Evolutionary conservation across 2,888 invertebrate species (phyloP), one percentile per base, ranked within the genome.

Genomic region (Luperina testacea): DNA sequence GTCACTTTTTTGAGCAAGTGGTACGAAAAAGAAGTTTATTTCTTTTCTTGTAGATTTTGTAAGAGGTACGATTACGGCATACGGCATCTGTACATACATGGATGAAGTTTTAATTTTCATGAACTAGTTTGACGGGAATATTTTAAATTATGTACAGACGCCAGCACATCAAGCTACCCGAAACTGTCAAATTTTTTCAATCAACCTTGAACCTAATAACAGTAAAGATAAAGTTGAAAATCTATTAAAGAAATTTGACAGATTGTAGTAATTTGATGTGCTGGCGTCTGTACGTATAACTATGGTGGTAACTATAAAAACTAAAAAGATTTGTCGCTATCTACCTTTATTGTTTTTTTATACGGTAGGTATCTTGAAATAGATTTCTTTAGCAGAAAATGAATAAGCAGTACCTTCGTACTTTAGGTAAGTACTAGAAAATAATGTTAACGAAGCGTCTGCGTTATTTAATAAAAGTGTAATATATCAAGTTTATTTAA

Each of bases 401-500:
- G 27, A 80, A 42, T 32, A 61, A 27, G 1, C 13, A 11, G 15
- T 78, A 48, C 27, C 6, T 75, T 38, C 7, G 15, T 61, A 32
- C 20, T 72, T 72, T 80, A 38, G 7, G 24, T 38, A 42, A 9
- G 9, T 42, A 6, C 13, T 53, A 61, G 7, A 32, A 57, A 48
- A 51, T 4, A 42, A 65, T 59, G 8, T 59, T 20, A 0, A 32
- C 27, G 38, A 32, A n/a, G n/a, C 8, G 24, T 75, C 17, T 48
- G 17, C 65, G 27, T 77, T 48, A 32, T 67, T 42, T 59, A 59
- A 77, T 82, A 32, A 27, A 82, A 78, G 63, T 42, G 13, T 32
- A 78, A 61, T 69, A 69, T 7, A 78, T 78, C 57, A 70, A 65
- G 51, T 65, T 83, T 64, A 65, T 70, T 70, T 51, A 27, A 69